Conservation (phyloP, 2,888 invertebrate species). For the Stenodera caucasica region DNA sequence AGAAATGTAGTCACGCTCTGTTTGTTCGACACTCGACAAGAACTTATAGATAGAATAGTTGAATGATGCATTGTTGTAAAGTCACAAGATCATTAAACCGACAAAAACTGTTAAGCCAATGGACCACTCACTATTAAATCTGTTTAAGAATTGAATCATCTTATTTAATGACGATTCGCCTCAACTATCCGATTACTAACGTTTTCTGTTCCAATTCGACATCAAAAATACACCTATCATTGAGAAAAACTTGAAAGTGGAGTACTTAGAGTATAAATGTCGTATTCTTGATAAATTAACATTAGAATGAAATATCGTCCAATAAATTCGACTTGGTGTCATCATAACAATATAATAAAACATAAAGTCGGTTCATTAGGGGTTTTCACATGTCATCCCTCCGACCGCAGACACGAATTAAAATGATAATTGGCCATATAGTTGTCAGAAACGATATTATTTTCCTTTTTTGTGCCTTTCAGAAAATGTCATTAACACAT, state of each 20-base stretch:
- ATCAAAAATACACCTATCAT: not conserved
- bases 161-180: slow-evolving; percentile 36
- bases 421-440: slow-evolving; percentile 10
- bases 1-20: slow-evolving; percentile 26
- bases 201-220: slow-evolving; percentile 9
- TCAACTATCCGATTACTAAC: slow-evolving; percentile 18
- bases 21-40: slow-evolving; percentile 12
- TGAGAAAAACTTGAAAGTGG: too few species aligned
- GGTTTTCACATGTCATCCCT: slow-evolving; percentile 6
- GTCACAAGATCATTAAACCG: slow-evolving; percentile 27
- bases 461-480: not conserved
- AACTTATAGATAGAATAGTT: not conserved
- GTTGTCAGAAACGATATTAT: not conserved
- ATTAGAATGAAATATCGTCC: slow-evolving; percentile 1
- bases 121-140: slow-evolving; percentile 22
- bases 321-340: slow-evolving; percentile 10
- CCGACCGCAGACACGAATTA: slow-evolving; percentile 4
- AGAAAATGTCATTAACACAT: not conserved
- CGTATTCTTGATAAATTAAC: slow-evolving; percentile 5
- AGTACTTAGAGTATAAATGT: too few species aligned
- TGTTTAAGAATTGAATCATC: slow-evolving; percentile 30
- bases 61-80: slow-evolving; percentile 27
- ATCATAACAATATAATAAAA: slow-evolving; percentile 6
- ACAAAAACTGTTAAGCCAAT: slow-evolving; percentile 28
- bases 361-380: slow-evolving; percentile 11